Conservation (phyloP, 2,888 invertebrate genomes). For the Stenolophus ochropezus region DNA sequence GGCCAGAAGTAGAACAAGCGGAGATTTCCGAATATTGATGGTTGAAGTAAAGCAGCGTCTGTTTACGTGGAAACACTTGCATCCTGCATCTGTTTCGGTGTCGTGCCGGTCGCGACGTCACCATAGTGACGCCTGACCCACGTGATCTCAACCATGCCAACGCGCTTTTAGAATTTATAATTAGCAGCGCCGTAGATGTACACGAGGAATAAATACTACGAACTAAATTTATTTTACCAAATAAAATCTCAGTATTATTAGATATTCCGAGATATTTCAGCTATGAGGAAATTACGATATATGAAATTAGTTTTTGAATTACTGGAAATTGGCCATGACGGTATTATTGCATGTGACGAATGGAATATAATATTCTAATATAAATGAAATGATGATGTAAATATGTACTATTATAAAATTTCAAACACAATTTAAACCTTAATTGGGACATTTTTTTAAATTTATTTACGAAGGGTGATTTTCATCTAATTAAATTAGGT, state of each 20-base stretch:
- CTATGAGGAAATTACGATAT: conserved; percentile 18
- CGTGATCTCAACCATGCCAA: conserved; percentile 40
- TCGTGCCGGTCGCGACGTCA: conserved; percentile 31
- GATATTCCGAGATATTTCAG: conserved; percentile 7
- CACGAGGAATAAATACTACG: conserved; percentile 20
- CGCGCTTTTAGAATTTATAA: conserved; percentile 50
- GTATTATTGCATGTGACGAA: not conserved
- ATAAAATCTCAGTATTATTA: conserved; percentile 20
- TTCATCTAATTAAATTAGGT: no score
- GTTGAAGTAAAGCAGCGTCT: conserved; percentile 30
- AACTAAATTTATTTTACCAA: conserved; percentile 21
- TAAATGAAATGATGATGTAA: no score
- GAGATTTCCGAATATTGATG: conserved; percentile 52
- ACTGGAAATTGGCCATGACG: not conserved
- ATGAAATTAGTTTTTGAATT: not conserved
- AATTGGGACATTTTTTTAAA: no score
- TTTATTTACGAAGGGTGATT: no score
- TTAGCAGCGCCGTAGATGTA: conserved; percentile 35
- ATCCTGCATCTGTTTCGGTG: conserved; percentile 3
- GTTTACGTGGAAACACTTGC: conserved; percentile 32
- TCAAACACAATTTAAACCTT: no score
- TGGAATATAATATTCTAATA: no score
- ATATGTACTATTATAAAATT: no score
- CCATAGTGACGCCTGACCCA: conserved; percentile 6
- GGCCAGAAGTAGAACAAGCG: conserved; percentile 50